These are phyloP conservation scores for Melanaphis sacchari DNA, from an alignment of 1,140 invertebrate genomes.

Conservation along the genomic window DNA sequence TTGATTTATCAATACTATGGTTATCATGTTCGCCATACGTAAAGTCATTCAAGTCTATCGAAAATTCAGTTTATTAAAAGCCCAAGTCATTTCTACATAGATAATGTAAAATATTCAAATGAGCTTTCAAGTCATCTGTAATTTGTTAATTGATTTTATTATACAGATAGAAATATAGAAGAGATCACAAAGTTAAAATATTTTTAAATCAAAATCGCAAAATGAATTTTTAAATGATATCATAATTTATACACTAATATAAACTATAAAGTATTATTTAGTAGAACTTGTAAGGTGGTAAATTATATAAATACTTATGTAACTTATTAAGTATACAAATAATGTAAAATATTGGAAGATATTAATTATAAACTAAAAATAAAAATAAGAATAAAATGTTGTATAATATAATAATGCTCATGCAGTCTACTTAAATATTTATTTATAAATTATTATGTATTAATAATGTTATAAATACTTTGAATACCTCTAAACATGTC, in stretches of 20 bases:
- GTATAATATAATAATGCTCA: too few species aligned
- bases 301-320: too few species aligned
- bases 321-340: too few species aligned
- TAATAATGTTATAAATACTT: neutral
- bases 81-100: neutral
- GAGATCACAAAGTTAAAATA: neutral
- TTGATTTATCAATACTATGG: slow-evolving; percentile 12
- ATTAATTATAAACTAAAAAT: too few species aligned
- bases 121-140: neutral
- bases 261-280: too few species aligned
- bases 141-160: neutral
- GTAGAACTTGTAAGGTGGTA: too few species aligned
- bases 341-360: too few species aligned
- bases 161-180: too few species aligned
- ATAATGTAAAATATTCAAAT: neutral
- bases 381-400: too few species aligned
- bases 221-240: too few species aligned
- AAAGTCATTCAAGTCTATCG: neutral
- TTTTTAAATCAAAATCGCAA: too few species aligned
- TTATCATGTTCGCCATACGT: neutral
- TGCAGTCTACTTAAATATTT: neutral
- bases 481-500: neutral
- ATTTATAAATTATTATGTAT: neutral
- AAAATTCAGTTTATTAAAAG: neutral
- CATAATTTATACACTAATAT: neutral